Base-by-base conservation (phyloP, 2,888 invertebrate species). In the Standfussiana lucernea region DNA sequence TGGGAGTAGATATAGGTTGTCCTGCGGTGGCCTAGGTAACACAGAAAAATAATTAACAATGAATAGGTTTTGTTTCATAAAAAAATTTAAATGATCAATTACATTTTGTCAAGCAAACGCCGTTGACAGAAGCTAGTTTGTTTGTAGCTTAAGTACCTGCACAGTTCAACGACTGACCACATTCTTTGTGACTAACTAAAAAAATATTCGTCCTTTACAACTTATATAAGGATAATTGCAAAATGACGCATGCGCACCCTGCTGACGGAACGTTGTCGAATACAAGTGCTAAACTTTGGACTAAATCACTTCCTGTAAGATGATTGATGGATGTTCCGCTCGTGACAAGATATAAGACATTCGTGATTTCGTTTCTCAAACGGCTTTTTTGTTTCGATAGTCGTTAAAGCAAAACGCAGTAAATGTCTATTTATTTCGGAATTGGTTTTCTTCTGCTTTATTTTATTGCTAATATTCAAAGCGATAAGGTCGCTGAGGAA, bases 161-260 rank as follows among this genome's bases (percentile, higher is more conserved):
- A 1, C 47, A 69, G 87, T 87, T 78, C 82, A 69, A 74, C 42
- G 77, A 66, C 79, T 80, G 69, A 78, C 78, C 77, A 87, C 76
- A 86, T 80, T 77, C 68, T 80, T 71, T 8, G 56, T 81, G 86
- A 84, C 72, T 81, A 84, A 85, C 61, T 67, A 47, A 62, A 76
- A 64, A 76, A 69, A 50, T 61, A 82, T 73, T 65, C 42, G 53
- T 42, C 68, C 42, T 47, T 61, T 73, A 81, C 47, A 53, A 32
- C 32, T 61, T 47, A 72, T 74, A 72, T 66, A 65, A 75, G 75
- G 74, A 72, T 40, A 40, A 40, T 40, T 40, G n/a, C 64, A 64
- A 40, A 40, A 64, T 64, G 64, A 64, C 64, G 40, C 64, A 64
- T 28, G 64, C 40, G 62, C n/a, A 40, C 7, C 53, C 10, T 62